phyloP scores from a whole-genome alignment of 2,113 vertebrate genomes.

The Oceanodroma tethys region DNA sequence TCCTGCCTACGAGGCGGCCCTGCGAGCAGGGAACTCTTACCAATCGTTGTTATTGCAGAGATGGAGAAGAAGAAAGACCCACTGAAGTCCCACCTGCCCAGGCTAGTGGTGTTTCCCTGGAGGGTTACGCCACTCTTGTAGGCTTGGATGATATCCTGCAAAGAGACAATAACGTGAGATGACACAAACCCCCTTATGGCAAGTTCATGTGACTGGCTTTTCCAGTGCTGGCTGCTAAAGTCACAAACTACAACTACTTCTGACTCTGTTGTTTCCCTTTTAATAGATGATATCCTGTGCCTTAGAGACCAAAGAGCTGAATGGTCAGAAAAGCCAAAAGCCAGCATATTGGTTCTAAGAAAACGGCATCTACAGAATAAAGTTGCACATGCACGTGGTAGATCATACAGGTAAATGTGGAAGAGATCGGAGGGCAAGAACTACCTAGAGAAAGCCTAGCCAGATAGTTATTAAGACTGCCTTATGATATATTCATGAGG shows the following conservation, averaged over 20 bases:
- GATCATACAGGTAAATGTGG: background rate
- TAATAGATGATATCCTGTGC: background rate
- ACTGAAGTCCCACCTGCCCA: constrained; percentile 86
- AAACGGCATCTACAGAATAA: background rate
- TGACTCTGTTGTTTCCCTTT: background rate
- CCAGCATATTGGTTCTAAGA: background rate
- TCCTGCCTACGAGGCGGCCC: background rate
- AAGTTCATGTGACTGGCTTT: background rate
- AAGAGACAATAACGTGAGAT: background rate
- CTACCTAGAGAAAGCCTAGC: background rate
- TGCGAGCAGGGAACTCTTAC: constrained; percentile 59
- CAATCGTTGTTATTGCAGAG: constrained; percentile 89
- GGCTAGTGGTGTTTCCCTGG: constrained; percentile 75
- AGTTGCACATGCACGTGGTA: background rate
- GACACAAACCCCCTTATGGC: background rate
- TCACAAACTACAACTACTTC: background rate
- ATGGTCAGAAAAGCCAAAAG: background rate
- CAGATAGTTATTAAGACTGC: background rate
- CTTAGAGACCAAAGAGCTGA: background rate
- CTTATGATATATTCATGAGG: background rate
- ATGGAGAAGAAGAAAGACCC: constrained; percentile 92
- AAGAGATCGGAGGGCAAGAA: background rate
- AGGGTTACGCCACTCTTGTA: constrained; percentile 79
- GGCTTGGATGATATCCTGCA: constrained; percentile 73
- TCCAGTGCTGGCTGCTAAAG: background rate